These are phyloP conservation scores for Nasalis larvatus DNA, from an alignment of 2,113 vertebrate genomes.

Conservation along the genomic window DNA sequence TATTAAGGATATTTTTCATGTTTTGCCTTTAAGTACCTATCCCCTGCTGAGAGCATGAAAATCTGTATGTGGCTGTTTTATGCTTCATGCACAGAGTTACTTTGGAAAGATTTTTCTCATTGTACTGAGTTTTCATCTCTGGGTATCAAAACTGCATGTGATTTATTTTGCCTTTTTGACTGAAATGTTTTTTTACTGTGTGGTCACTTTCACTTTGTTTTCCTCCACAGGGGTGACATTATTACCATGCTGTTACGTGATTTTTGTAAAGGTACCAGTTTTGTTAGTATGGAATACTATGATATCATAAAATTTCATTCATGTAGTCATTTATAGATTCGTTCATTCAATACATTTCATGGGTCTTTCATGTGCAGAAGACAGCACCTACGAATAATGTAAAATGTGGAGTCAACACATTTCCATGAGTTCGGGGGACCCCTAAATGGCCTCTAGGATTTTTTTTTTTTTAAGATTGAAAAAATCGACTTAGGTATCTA, in stretches of 20 bases:
- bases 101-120: not conserved
- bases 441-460: not conserved
- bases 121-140: not conserved
- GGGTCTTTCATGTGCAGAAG: not conserved
- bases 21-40: not conserved
- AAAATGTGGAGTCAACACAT: not conserved
- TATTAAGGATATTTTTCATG: not conserved
- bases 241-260: not conserved
- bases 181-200: not conserved
- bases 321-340: not conserved
- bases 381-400: not conserved
- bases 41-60: not conserved
- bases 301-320: not conserved
- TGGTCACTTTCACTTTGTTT: not conserved
- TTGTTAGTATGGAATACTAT: not conserved
- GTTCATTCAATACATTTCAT: not conserved
- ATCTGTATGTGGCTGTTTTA: not conserved
- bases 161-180: constrained; percentile 16
- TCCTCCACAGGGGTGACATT: not conserved
- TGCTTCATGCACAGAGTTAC: not conserved
- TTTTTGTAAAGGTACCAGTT: not conserved
- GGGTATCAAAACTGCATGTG: not conserved
- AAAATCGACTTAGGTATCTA: not conserved
- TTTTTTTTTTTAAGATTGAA: not conserved
- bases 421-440: not conserved